Base-by-base conservation (phyloP, 2,113 vertebrate species). In the Sterna hirundo region DNA sequence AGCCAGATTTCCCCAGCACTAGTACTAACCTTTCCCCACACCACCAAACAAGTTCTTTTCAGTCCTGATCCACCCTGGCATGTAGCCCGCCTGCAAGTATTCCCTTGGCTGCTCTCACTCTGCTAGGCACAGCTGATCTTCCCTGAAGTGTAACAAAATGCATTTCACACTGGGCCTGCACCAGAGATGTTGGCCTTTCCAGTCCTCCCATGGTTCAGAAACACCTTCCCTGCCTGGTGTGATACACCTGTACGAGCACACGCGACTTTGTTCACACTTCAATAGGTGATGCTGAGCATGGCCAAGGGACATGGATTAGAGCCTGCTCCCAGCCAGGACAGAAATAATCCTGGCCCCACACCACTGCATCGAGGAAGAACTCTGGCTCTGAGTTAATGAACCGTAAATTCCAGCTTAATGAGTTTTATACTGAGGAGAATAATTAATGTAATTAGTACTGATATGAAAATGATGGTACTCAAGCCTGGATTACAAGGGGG, bases 381-480 rank as follows among this genome's bases (percentile, higher is more conserved):
- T 91, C 94, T 3, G 51, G 25, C 91, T 97, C 84, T 46, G 88
- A 66, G 90, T 93, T 96, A 97, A 96, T 87, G 96, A 97, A 95
- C 93, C 64, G 49, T 84, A 84, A 88, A 97, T 96, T 93, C 91
- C 77, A 87, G 87, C 91, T 91, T 96, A 96, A 97, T 97, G 96
- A 96, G 95, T 94, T 97, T 96, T 96, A 83, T 90, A 94, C 91
- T 94, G 95, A 96, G 88, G 94, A 97, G 95, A 97, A 95, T 97
- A 96, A 97, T 97, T 97, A 97, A 97, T 96, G 88, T 96, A 97
- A 97, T 97, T 97, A 97, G 84, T 6, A 46, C 22, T 83, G 96
- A 96, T 97, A 97, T 52, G 93, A 97, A 97, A 97, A 96, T 93
- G 88, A 97, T 92, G 94, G 80, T 91, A 17, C 93, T 93, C 0